phyloP scores from a whole-genome alignment of 2,113 vertebrate genomes.

The Dipodomys stephensi region DNA sequence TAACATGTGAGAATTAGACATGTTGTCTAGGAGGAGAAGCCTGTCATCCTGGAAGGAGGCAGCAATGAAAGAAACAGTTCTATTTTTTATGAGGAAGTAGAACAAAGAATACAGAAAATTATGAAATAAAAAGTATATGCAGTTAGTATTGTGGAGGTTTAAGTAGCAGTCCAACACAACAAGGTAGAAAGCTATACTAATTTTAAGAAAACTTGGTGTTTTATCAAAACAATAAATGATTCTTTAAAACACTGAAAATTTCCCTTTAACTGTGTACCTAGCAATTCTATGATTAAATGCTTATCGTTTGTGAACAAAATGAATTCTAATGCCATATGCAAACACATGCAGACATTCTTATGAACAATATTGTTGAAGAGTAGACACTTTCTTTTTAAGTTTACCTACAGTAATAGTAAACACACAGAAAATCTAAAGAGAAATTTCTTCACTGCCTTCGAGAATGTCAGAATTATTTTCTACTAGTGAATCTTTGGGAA shows the following conservation, averaged over 20 bases:
- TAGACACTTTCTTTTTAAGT: background rate
- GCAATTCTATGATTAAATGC: background rate
- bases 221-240: background rate
- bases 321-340: background rate
- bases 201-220: too few relatives aligned
- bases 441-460: background rate
- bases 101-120: too few relatives aligned
- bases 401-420: background rate
- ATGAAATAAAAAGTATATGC: background rate
- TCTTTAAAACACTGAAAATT: background rate
- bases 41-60: too few relatives aligned
- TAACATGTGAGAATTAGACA: too few relatives aligned
- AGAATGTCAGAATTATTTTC: background rate
- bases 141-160: background rate
- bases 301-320: background rate
- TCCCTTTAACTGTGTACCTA: background rate
- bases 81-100: background rate
- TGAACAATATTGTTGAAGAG: background rate
- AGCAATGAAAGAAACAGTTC: too few relatives aligned
- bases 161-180: background rate
- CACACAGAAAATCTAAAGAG: background rate
- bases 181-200: background rate
- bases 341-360: background rate
- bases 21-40: too few relatives aligned
- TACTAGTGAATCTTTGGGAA: background rate